Evolutionary conservation across 2,113 vertebrate species (phyloP).

Genomic region (Leptobrachium ailaonicum): DNA sequence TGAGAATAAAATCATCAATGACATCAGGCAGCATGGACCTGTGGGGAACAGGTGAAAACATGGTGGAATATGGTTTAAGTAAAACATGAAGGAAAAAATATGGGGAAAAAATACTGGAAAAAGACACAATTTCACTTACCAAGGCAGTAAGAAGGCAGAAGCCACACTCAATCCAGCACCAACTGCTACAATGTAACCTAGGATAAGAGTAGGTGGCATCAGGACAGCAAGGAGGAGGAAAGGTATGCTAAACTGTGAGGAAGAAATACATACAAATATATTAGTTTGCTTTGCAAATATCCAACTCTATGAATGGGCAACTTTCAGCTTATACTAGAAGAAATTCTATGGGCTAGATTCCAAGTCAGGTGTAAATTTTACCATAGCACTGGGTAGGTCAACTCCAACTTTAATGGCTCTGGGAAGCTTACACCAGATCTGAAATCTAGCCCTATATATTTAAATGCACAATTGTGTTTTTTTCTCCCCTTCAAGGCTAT

Average conservation of each 20-base stretch:
- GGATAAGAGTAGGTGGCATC: slow-evolving; percentile 70
- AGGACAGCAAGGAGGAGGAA: slow-evolving; percentile 82
- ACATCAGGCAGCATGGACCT: slow-evolving; percentile 97
- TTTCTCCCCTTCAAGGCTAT: no score
- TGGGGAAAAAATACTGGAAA: background rate
- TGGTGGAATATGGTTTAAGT: background rate
- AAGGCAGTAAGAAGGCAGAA: slow-evolving; percentile 86
- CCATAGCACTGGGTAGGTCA: no score
- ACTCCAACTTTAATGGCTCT: no score
- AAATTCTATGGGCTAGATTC: no score
- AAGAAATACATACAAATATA: background rate
- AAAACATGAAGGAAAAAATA: background rate
- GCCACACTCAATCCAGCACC: slow-evolving; percentile 86
- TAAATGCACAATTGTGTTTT: no score
- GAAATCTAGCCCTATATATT: no score
- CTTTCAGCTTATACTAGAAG: no score
- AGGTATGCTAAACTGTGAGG: slow-evolving; percentile 81
- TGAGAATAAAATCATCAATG: slow-evolving; percentile 89
- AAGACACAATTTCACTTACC: slow-evolving; percentile 66
- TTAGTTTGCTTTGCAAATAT: background rate
- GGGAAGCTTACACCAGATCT: no score
- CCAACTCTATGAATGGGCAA: background rate
- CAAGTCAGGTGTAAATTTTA: no score
- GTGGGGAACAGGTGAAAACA: background rate
- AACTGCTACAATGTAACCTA: slow-evolving; percentile 80